These are phyloP conservation scores for Clepsis dumicolana DNA, from an alignment of 2,888 invertebrate genomes.

Conservation along the genomic window DNA sequence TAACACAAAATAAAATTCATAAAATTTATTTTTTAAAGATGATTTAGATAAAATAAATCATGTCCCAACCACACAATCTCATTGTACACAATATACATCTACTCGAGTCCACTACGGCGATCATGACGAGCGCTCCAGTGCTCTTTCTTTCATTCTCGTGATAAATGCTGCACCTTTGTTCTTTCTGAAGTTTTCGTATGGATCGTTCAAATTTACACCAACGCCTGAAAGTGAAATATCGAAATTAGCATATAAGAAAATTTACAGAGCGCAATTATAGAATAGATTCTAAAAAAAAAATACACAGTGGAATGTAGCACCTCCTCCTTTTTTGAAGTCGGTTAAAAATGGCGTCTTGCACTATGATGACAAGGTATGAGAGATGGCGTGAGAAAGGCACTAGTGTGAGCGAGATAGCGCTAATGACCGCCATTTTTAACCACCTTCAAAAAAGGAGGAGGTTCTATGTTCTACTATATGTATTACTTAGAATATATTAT, in stretches of 20 bases:
- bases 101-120: conserved; percentile 58
- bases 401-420: too few relatives aligned
- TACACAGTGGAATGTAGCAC: too few relatives aligned
- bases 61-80: conserved; percentile 72
- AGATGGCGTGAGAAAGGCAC: too few relatives aligned
- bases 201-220: conserved; percentile 96
- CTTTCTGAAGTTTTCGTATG: conserved; percentile 98
- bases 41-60: conserved; percentile 84
- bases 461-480: too few relatives aligned
- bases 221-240: conserved; percentile 88
- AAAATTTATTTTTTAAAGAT: conserved; percentile 75
- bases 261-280: too few relatives aligned
- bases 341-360: too few relatives aligned
- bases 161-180: conserved; percentile 98
- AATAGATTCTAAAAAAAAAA: too few relatives aligned
- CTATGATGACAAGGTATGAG: too few relatives aligned
- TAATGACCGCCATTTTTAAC: too few relatives aligned
- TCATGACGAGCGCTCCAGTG: conserved; percentile 89
- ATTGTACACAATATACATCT: conserved; percentile 76
- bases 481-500: too few relatives aligned
- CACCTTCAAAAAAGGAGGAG: too few relatives aligned
- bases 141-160: conserved; percentile 96
- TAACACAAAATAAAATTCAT: conserved; percentile 61
- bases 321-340: too few relatives aligned
- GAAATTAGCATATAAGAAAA: conserved; percentile 7